Conservation (phyloP, 1,140 invertebrate species). For the Lucilia cuprina region DNA sequence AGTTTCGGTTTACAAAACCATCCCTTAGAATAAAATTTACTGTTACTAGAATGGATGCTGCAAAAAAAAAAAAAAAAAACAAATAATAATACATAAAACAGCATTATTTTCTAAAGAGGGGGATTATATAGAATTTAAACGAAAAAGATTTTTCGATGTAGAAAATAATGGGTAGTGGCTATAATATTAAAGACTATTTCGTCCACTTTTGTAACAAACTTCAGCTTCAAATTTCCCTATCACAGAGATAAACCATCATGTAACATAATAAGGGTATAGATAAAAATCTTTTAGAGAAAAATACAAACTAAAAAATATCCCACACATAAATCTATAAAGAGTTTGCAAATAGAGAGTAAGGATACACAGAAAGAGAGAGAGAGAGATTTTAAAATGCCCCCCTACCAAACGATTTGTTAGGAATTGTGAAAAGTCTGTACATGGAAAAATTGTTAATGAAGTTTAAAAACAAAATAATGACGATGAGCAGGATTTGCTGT, state of each 20-base stretch:
- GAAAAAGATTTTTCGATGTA: background rate
- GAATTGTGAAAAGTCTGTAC: background rate
- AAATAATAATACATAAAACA: no score
- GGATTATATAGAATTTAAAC: background rate
- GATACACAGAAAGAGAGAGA: background rate
- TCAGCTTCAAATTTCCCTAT: background rate
- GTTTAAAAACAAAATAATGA: background rate
- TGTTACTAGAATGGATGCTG: background rate
- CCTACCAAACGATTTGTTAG: background rate
- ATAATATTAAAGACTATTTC: background rate
- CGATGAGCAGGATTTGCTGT: background rate
- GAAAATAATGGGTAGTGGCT: constrained; percentile 1
- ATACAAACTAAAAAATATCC: background rate
- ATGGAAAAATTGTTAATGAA: background rate
- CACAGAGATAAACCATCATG: constrained; percentile 19
- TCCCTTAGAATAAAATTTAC: background rate
- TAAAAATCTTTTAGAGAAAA: constrained; percentile 25
- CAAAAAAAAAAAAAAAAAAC: background rate
- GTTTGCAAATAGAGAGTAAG: no score
- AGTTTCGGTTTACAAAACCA: background rate
- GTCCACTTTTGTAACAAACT: background rate
- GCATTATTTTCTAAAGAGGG: background rate
- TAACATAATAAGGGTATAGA: constrained; percentile 31
- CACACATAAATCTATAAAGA: no score
- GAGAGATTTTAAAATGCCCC: no score